Evolutionary conservation across 2,888 invertebrate genomes (phyloP).

Genomic region (Tigriopus californicus): DNA sequence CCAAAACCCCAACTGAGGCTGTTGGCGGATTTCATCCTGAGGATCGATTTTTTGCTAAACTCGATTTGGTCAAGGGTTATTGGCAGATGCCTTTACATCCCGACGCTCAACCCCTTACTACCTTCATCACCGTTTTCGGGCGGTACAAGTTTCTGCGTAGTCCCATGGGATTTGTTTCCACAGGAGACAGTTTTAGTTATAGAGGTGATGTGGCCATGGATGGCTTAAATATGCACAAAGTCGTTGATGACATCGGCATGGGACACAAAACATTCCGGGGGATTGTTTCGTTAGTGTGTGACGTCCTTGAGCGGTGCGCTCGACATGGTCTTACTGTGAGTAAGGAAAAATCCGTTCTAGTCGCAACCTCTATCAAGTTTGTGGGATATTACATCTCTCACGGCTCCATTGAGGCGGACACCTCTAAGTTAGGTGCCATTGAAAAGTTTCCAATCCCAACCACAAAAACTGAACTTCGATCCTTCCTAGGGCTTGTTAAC

Average conservation of each 20-base stretch:
- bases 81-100: too few species aligned
- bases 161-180: neutral
- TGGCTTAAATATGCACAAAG: neutral
- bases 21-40: too few species aligned
- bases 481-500: conserved; percentile 14
- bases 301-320: neutral
- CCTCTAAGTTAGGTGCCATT: conserved; percentile 12
- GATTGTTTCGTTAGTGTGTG: neutral
- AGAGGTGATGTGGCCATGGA: neutral
- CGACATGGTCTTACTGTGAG: neutral
- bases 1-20: too few species aligned
- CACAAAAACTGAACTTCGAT: conserved; percentile 13
- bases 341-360: neutral
- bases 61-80: too few species aligned
- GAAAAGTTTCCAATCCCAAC: conserved; percentile 11
- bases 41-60: too few species aligned
- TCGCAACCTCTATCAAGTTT: neutral
- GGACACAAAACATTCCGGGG: neutral
- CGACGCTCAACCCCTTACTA: too few species aligned
- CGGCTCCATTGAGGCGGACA: neutral
- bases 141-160: too few species aligned
- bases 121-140: too few species aligned
- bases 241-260: neutral
- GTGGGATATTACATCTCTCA: neutral
- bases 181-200: neutral